Percentiles rank a stretch among this genome's conserved stretches.
phyloP scores from a whole-genome alignment of 2,888 invertebrate species.

The Cyaniris semiargus region DNA sequence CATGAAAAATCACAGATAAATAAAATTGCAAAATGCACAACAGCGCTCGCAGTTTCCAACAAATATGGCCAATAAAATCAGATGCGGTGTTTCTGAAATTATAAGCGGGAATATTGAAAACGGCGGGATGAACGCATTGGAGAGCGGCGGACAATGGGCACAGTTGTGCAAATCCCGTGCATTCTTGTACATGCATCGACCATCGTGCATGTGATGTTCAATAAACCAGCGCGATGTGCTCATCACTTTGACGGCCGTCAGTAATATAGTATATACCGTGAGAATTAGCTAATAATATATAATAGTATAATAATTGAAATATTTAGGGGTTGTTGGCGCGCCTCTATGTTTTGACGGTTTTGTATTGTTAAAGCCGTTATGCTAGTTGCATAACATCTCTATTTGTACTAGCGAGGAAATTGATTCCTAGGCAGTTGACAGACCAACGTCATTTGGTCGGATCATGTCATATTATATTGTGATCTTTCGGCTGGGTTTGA shows the following conservation, averaged over 20 bases:
- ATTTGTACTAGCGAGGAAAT: no score
- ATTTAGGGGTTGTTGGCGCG: neutral
- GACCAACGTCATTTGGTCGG: no score
- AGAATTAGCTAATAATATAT: conserved; percentile 20
- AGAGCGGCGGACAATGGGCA: conserved; percentile 37
- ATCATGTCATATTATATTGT: no score
- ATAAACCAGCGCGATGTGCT: conserved; percentile 31
- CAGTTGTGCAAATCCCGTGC: conserved; percentile 37
- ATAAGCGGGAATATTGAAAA: conserved; percentile 42
- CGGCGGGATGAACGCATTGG: conserved; percentile 30
- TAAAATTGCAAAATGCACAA: conserved; percentile 40
- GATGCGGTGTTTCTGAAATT: conserved; percentile 43
- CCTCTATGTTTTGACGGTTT: neutral
- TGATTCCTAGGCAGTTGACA: no score
- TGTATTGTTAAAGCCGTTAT: neutral
- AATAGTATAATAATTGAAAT: no score
- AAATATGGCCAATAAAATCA: conserved; percentile 45
- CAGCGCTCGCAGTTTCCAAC: conserved; percentile 43
- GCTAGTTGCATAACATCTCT: neutral
- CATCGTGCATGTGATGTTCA: conserved; percentile 39
- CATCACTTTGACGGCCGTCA: conserved; percentile 29
- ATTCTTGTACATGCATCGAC: conserved; percentile 35
- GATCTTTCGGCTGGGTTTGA: no score
- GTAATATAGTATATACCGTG: conserved; percentile 10
- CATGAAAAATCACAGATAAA: conserved; percentile 41